Percentiles rank a stretch among this genome's conserved stretches.
Conservation (phyloP, 2,113 vertebrate species). For the Oryzias celebensis region DNA sequence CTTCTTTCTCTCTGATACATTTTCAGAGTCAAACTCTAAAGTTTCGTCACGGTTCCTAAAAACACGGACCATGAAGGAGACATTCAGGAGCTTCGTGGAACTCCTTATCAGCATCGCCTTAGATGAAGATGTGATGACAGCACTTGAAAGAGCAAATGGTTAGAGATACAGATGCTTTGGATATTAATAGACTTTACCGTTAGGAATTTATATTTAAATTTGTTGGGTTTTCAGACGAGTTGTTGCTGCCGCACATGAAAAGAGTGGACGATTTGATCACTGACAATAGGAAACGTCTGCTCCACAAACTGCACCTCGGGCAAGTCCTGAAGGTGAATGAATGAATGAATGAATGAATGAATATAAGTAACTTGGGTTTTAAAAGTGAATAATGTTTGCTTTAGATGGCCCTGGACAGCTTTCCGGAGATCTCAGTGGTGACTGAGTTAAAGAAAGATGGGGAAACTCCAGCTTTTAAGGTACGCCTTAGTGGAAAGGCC, state of each 20-base stretch:
- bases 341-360: too few species aligned
- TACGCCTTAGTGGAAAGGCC: slow-evolving; percentile 91
- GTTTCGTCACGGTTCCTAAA: slow-evolving; percentile 89
- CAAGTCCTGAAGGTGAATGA: slow-evolving; percentile 94
- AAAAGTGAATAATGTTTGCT: slow-evolving; percentile 6
- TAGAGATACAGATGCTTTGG: slow-evolving; percentile 17
- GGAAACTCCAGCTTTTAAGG: slow-evolving; percentile 85
- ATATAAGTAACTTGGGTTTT: too few species aligned
- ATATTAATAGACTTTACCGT: not conserved
- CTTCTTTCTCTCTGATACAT: not conserved
- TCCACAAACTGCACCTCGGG: slow-evolving; percentile 89
- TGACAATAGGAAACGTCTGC: slow-evolving; percentile 91
- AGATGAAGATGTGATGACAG: slow-evolving; percentile 88
- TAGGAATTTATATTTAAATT: not conserved
- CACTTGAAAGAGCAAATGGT: slow-evolving; percentile 93
- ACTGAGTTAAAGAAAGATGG: slow-evolving; percentile 88
- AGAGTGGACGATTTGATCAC: slow-evolving; percentile 94
- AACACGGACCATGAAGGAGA: slow-evolving; percentile 96
- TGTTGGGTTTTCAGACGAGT: slow-evolving; percentile 81
- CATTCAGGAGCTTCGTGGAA: slow-evolving; percentile 95
- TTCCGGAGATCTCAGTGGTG: slow-evolving; percentile 92
- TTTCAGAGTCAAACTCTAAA: slow-evolving; percentile 83
- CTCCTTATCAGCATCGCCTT: slow-evolving; percentile 90
- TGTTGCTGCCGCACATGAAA: slow-evolving; percentile 95
- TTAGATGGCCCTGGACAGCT: slow-evolving; percentile 93